phyloP scores from a whole-genome alignment of 2,113 vertebrate species.

The Rhodinocichla rosea region DNA sequence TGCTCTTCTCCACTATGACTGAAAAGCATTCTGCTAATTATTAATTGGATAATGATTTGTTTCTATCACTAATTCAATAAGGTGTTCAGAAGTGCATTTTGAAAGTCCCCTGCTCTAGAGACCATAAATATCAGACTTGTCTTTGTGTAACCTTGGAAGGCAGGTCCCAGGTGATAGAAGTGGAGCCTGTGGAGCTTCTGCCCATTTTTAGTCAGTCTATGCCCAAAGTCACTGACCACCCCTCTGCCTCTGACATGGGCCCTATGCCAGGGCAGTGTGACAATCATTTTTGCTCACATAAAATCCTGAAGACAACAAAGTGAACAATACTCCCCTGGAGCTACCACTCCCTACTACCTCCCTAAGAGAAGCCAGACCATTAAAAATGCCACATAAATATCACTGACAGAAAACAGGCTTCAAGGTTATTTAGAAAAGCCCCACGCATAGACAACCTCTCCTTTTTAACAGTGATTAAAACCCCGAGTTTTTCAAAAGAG shows the following conservation, averaged over 20 bases:
- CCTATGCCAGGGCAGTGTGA: not conserved
- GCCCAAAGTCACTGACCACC: not conserved
- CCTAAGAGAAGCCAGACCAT: not conserved
- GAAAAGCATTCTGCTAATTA: constrained; percentile 50
- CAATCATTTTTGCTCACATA: not conserved
- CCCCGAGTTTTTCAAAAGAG: not conserved
- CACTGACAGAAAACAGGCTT: constrained; percentile 1
- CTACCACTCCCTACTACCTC: not conserved
- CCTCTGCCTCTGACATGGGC: not conserved
- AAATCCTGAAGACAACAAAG: constrained; percentile 10
- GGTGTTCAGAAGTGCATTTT: constrained; percentile 7
- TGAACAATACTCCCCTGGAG: not conserved
- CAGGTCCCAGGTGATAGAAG: not conserved
- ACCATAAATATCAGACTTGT: not conserved
- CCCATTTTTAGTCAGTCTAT: not conserved
- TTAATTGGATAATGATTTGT: constrained; percentile 66
- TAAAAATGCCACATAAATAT: constrained; percentile 53
- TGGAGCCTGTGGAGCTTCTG: not conserved
- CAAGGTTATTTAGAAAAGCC: constrained; percentile 38
- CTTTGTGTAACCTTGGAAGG: not conserved
- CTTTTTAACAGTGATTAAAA: not conserved
- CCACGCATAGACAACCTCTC: not conserved
- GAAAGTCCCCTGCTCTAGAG: constrained; percentile 11
- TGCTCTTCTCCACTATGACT: constrained; percentile 12
- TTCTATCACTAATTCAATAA: constrained; percentile 53